Percentiles rank a stretch among this genome's conserved stretches.
Evolutionary conservation across 2,888 invertebrate genomes (phyloP).

Genomic region (Nymphalis c-album): DNA sequence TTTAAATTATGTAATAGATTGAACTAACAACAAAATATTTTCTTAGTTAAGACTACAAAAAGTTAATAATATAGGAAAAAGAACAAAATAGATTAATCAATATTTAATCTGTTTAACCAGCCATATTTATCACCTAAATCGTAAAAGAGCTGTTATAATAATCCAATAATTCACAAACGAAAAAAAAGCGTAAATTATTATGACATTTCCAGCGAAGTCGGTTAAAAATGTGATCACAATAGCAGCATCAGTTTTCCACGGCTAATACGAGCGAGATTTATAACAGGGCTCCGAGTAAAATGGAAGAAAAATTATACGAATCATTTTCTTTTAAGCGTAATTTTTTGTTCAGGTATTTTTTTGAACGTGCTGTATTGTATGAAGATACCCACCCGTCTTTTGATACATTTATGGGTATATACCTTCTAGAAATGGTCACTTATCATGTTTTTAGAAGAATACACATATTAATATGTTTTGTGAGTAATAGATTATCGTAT

Average conservation of each 20-base stretch:
- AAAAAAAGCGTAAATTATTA: constrained; percentile 16
- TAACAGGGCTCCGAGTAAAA: constrained; percentile 38
- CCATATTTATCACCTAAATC: too few relatives aligned
- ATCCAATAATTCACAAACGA: neutral
- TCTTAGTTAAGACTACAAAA: too few relatives aligned
- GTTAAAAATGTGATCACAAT: constrained; percentile 33
- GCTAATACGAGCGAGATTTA: constrained; percentile 43
- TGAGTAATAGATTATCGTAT: too few relatives aligned
- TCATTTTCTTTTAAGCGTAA: constrained; percentile 46
- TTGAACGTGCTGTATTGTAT: constrained; percentile 27
- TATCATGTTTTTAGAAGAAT: neutral
- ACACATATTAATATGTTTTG: neutral
- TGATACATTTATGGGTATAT: neutral
- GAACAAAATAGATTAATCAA: too few relatives aligned
- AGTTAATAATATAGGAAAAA: too few relatives aligned
- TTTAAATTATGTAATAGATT: too few relatives aligned
- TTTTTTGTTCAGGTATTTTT: constrained; percentile 36
- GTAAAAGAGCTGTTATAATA: neutral
- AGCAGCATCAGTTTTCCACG: constrained; percentile 28
- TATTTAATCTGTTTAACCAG: too few relatives aligned
- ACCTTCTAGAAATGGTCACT: too few relatives aligned
- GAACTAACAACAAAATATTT: too few relatives aligned
- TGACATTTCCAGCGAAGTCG: constrained; percentile 22
- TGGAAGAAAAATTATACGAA: constrained; percentile 46
- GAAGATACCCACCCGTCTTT: constrained; percentile 25